Base-by-base conservation (phyloP, 2,888 invertebrate species). In the Agrochola lychnidis region DNA sequence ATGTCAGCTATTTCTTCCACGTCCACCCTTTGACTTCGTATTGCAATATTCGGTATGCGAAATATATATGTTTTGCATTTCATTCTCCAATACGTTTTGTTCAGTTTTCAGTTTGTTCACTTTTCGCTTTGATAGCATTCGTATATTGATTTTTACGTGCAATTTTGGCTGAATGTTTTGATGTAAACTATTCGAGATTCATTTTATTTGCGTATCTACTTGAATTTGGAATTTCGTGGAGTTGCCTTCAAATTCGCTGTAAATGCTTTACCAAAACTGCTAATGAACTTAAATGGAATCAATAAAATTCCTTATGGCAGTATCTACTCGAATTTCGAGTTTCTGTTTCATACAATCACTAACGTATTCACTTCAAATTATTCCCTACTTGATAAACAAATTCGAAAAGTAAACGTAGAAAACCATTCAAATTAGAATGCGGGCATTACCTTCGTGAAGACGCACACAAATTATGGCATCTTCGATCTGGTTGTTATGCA, bases 401-500 rank as follows among this genome's bases (percentile, higher is more conserved):
- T 76, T 77, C 36, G 64, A 72, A 70, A 63, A n/a, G 10, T 45
- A 57, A 66, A 71, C n/a, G n/a, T 59, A 69, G 67, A 82, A 81
- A 85, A 79, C 78, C 59, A 82, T 84, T 86, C 66, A 69, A 85
- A 84, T 86, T 79, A 86, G 73, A 79, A 84, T 79, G 70, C 77
- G 64, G 57, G 73, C 73, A 82, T 75, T 78, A 76, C 78, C 83
- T 87, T 79, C 87, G 84, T 89, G 87, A 86, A 85, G 86, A 81
- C 82, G 80, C 82, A 83, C 87, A 88, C 89, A 90, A 91, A 90
- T 91, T 89, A 90, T 82, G 84, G 78, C 73, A 81, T 83, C 86
- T 87, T 88, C 87, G 87, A 89, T 89, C 84, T 90, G 81, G 81
- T 90, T 91, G 89, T 90, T 89, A 92, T 91, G 91, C 88, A 89